phyloP scores from a whole-genome alignment of 2,797 vertebrate species.

The Ispidina picta region DNA sequence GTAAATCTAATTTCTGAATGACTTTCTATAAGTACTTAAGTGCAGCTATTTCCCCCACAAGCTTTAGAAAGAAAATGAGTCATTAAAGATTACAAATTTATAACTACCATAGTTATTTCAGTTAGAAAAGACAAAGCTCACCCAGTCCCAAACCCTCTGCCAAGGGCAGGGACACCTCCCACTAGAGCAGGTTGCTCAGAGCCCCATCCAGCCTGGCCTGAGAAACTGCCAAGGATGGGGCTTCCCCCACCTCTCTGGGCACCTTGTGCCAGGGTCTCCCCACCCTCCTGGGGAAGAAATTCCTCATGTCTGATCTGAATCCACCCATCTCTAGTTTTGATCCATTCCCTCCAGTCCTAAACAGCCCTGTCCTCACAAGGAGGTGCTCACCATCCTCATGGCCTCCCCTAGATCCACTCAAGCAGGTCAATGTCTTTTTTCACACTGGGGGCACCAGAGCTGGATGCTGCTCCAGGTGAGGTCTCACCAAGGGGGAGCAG shows the following conservation, averaged over 20 bases:
- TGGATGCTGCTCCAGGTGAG: neutral
- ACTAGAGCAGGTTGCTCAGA: neutral
- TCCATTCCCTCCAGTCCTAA: too few relatives aligned
- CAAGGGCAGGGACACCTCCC: neutral
- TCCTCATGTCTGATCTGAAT: neutral
- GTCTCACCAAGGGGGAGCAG: neutral
- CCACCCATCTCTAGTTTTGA: neutral
- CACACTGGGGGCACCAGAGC: neutral
- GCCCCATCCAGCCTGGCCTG: neutral
- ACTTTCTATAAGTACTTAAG: neutral
- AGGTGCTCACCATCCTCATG: neutral
- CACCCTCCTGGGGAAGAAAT: neutral
- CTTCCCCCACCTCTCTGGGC: neutral
- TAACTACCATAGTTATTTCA: neutral
- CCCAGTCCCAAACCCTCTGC: neutral
- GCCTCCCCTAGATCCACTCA: neutral
- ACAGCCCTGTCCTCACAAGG: too few relatives aligned
- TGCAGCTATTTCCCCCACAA: neutral
- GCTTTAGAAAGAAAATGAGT: neutral
- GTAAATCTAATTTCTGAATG: slow-evolving; percentile 11
- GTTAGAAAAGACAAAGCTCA: neutral
- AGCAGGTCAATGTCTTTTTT: neutral
- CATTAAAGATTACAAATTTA: neutral
- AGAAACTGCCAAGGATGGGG: neutral
- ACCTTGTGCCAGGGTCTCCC: neutral